Percentiles rank a stretch among this genome's conserved stretches.
phyloP scores from a whole-genome alignment of 2,888 invertebrate species.

The Electrophaes corylata region DNA sequence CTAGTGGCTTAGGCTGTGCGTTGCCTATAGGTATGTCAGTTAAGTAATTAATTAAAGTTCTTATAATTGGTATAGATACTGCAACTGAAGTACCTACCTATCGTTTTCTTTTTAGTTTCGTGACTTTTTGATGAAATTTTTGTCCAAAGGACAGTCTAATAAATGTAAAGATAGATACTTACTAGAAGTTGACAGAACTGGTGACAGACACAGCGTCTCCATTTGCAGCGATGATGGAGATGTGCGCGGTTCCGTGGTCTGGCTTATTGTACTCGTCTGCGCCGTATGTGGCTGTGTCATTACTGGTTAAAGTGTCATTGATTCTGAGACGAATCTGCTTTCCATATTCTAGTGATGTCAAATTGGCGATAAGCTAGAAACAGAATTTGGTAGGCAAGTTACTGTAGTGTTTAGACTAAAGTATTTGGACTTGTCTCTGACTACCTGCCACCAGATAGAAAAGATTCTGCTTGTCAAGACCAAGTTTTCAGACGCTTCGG shows the following conservation, averaged over 20 bases:
- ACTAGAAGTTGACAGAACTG: conserved; percentile 93
- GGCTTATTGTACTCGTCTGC: conserved; percentile 82
- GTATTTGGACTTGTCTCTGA: neutral
- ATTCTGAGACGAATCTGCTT: conserved; percentile 84
- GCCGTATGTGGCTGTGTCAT: conserved; percentile 87
- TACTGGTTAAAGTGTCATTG: conserved; percentile 86
- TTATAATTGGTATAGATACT: no score
- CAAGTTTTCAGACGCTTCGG: neutral
- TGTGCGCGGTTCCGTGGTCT: conserved; percentile 94
- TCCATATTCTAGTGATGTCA: conserved; percentile 86
- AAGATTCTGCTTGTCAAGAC: no score
- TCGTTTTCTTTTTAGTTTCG: no score
- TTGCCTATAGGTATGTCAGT: no score
- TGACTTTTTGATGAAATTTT: no score
- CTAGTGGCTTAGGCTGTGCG: no score
- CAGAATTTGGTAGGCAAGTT: neutral
- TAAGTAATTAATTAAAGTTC: no score
- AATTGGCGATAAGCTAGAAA: conserved; percentile 82
- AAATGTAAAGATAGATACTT: conserved; percentile 55
- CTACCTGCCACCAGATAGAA: neutral
- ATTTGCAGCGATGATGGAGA: conserved; percentile 91
- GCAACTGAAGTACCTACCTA: no score
- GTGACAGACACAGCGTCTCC: conserved; percentile 97
- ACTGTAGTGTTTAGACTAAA: neutral
- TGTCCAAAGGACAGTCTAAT: no score